These are phyloP conservation scores for Troglohyphantes excavatus DNA, from an alignment of 2,888 invertebrate genomes.

Conservation along the genomic window DNA sequence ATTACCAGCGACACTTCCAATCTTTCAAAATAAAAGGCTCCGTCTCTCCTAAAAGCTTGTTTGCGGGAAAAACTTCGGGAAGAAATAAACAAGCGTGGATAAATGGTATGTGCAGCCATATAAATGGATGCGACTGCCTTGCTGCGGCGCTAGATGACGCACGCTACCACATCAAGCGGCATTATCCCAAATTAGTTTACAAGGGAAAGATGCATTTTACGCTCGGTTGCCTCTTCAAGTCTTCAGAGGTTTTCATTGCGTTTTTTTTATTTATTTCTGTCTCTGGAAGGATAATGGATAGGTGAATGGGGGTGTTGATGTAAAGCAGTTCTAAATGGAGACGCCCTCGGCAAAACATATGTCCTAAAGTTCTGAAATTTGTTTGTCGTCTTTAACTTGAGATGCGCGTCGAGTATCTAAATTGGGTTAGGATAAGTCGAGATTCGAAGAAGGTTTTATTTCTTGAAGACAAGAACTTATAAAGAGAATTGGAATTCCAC, in stretches of 20 bases:
- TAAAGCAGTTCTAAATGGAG: constrained; percentile 10
- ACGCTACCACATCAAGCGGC: constrained; percentile 27
- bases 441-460: neutral
- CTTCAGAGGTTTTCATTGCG: constrained; percentile 38
- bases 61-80: constrained; percentile 25
- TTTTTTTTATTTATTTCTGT: neutral
- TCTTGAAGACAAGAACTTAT: too few relatives aligned
- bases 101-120: neutral
- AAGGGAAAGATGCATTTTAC: constrained; percentile 17
- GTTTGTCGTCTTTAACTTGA: neutral
- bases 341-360: neutral
- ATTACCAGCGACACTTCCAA: constrained; percentile 65
- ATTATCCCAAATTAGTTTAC: constrained; percentile 65
- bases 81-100: constrained; percentile 5
- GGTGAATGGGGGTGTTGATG: constrained; percentile 18
- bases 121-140: constrained; percentile 44
- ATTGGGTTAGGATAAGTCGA: neutral
- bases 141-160: constrained; percentile 49
- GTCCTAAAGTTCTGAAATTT: neutral
- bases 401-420: neutral
- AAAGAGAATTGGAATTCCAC: neutral
- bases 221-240: constrained; percentile 4
- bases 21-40: constrained; percentile 43
- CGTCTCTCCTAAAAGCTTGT: constrained; percentile 47
- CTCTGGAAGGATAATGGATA: constrained; percentile 17